phyloP scores from a whole-genome alignment of 2,113 vertebrate genomes.

The Pyrgilauda ruficollis region DNA sequence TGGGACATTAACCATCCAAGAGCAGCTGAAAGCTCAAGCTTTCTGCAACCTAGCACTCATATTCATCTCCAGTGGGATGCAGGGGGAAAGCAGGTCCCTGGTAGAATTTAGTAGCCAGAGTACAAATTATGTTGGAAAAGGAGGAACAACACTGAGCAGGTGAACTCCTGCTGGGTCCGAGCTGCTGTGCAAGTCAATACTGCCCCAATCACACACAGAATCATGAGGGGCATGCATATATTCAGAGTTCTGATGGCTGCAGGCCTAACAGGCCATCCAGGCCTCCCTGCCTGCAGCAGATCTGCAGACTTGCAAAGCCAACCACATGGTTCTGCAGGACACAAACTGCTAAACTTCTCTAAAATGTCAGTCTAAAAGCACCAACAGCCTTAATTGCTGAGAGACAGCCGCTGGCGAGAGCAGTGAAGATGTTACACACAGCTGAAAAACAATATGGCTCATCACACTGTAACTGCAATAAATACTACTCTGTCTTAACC shows the following conservation, averaged over 20 bases:
- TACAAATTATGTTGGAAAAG: background rate
- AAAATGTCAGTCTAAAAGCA: background rate
- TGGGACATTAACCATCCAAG: background rate
- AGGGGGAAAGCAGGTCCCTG: background rate
- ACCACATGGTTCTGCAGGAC: background rate
- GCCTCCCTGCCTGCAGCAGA: background rate
- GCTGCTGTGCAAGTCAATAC: background rate
- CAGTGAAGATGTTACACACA: background rate
- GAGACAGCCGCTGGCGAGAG: rapidly evolving
- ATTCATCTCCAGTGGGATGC: background rate
- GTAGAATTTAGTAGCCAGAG: background rate
- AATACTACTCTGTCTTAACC: background rate
- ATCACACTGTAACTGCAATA: background rate
- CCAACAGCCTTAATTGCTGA: background rate
- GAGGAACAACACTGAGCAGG: background rate
- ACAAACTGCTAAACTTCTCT: background rate
- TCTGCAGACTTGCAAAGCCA: background rate
- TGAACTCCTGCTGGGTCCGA: background rate
- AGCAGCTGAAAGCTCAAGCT: background rate
- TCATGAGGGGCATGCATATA: background rate
- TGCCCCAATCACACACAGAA: background rate
- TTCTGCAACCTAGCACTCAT: background rate
- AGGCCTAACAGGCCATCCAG: rapidly evolving
- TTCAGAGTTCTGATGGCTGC: background rate
- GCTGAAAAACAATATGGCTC: background rate